phyloP scores from a whole-genome alignment of 2,797 vertebrate species.

The Tachyglossus aculeatus region DNA sequence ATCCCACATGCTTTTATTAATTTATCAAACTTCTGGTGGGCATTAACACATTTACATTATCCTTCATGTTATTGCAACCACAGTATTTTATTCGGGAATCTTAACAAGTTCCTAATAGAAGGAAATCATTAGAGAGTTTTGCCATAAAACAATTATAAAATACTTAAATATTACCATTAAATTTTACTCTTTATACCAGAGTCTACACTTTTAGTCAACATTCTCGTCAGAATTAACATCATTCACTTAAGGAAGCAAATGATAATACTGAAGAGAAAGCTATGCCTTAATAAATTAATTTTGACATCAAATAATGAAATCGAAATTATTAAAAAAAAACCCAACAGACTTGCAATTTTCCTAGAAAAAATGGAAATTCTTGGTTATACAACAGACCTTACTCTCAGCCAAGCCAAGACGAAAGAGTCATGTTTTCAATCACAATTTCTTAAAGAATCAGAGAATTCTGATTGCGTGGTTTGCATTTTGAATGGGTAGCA shows the following conservation, averaged over 20 bases:
- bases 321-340: constrained; percentile 66
- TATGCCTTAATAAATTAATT: constrained; percentile 84
- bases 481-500: constrained; percentile 62
- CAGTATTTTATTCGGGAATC: constrained; percentile 66
- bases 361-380: constrained; percentile 45
- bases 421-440: constrained; percentile 49
- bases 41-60: background rate
- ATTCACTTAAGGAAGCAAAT: constrained; percentile 64
- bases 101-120: constrained; percentile 70
- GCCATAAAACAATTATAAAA: constrained; percentile 85
- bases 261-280: constrained; percentile 72
- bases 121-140: constrained; percentile 76
- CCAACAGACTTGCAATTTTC: constrained; percentile 58
- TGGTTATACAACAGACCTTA: constrained; percentile 40
- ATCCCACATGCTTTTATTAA: rapidly evolving
- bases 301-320: constrained; percentile 79
- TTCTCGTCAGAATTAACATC: constrained; percentile 63
- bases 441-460: constrained; percentile 41
- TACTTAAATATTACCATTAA: constrained; percentile 86
- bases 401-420: constrained; percentile 28
- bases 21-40: background rate
- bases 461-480: constrained; percentile 45
- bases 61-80: constrained; percentile 31
- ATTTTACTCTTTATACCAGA: constrained; percentile 77
- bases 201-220: constrained; percentile 71